Evolutionary conservation across 2,888 invertebrate genomes (phyloP).

Genomic region (Fragum whitleyi): DNA sequence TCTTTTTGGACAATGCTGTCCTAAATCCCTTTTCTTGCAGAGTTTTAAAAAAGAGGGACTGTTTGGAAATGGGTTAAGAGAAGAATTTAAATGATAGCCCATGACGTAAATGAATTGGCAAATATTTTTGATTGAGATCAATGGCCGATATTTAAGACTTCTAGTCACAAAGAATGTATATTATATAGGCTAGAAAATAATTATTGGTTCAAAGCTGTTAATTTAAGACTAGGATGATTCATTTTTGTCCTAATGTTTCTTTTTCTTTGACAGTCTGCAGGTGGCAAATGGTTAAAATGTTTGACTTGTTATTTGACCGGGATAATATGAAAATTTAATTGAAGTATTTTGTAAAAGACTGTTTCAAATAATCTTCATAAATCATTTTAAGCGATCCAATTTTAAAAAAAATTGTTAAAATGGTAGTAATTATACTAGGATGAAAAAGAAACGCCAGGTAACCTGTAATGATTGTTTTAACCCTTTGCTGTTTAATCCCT

Average conservation of each 20-base stretch:
- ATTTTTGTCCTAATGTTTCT: background rate
- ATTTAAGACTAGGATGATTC: slow-evolving; percentile 1
- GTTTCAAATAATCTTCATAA: slow-evolving; percentile 7
- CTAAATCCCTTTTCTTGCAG: too few relatives aligned
- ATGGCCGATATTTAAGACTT: background rate
- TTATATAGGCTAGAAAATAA: background rate
- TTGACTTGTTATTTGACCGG: background rate
- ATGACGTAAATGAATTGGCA: background rate
- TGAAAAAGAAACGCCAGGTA: too few relatives aligned
- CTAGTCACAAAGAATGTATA: too few relatives aligned
- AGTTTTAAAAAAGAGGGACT: too few relatives aligned
- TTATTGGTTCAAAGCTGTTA: background rate
- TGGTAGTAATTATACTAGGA: too few relatives aligned
- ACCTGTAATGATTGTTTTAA: too few relatives aligned
- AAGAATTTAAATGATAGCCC: background rate
- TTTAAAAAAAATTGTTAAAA: slow-evolving; percentile 22
- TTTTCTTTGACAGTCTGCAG: background rate
- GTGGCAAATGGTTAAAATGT: slow-evolving; percentile 1
- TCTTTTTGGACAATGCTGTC: background rate
- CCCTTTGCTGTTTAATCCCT: too few relatives aligned
- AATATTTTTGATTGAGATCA: background rate
- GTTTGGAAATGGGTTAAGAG: background rate
- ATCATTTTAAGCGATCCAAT: slow-evolving; percentile 7
- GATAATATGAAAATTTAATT: background rate
- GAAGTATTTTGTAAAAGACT: background rate